A percentile compares a stretch with the other conserved stretches of the same genome.
Conservation (phyloP, 1,140 invertebrate genomes). For the Pissodes strobi region DNA sequence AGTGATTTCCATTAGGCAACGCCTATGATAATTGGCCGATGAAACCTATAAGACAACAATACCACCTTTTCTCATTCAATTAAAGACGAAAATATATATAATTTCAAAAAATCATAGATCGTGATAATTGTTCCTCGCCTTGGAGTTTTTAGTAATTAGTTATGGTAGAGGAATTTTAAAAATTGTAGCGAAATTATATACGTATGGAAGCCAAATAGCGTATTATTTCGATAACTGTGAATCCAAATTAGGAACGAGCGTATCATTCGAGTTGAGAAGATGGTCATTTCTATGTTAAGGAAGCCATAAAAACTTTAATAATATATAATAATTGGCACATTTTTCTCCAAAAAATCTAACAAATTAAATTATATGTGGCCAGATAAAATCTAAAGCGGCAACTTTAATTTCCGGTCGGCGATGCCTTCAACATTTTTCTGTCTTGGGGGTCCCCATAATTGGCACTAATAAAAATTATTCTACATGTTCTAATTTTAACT, state of each 20-base stretch:
- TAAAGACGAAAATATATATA: constrained; percentile 17
- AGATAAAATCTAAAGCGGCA: neutral
- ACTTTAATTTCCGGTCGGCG: neutral
- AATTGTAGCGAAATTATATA: constrained; percentile 8
- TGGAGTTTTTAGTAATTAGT: constrained; percentile 11
- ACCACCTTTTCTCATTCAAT: constrained; percentile 11
- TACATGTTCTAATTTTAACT: too few species aligned
- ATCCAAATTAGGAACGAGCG: neutral
- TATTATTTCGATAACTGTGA: constrained; percentile 4
- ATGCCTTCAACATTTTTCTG: neutral
- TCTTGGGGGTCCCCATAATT: neutral
- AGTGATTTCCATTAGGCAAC: constrained; percentile 16
- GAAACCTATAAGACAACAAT: constrained; percentile 13
- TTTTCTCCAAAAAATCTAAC: neutral
- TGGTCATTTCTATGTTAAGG: neutral
- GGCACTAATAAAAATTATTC: neutral
- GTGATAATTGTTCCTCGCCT: constrained; percentile 16
- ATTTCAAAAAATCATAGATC: constrained; percentile 11
- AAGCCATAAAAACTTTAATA: constrained; percentile 1
- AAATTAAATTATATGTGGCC: neutral
- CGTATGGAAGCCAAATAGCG: neutral
- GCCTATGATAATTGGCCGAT: constrained; percentile 15
- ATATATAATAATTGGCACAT: neutral
- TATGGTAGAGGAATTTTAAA: constrained; percentile 10
- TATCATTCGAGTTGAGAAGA: neutral